Conservation (phyloP, 2,113 vertebrate genomes). For the Carassius carassius region DNA sequence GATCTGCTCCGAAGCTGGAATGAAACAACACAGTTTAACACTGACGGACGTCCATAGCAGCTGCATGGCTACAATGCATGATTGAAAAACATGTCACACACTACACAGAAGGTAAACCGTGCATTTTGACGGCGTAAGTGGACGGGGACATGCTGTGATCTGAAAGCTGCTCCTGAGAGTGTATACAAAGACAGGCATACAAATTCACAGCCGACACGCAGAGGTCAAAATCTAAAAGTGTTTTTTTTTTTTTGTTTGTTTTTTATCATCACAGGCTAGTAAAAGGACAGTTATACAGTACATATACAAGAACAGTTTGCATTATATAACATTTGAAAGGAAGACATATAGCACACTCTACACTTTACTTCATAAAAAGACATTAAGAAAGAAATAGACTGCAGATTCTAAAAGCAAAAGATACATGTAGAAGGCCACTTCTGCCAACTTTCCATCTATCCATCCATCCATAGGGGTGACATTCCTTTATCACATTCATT, state of each 20-base stretch:
- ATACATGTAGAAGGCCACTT: background rate
- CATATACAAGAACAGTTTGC: background rate
- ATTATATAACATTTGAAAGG: background rate
- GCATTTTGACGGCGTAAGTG: constrained; percentile 48
- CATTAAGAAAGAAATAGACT: background rate
- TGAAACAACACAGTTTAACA: constrained; percentile 49
- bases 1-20: constrained; percentile 53
- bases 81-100: constrained; percentile 58
- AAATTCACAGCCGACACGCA: constrained; percentile 45
- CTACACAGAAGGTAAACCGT: constrained; percentile 52
- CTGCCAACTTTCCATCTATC: too few species aligned
- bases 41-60: constrained; percentile 9
- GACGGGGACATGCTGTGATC: constrained; percentile 43
- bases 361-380: background rate
- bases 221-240: constrained; percentile 29
- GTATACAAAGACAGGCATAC: constrained; percentile 35
- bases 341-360: background rate
- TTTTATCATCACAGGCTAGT: background rate
- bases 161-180: constrained; percentile 52
- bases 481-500: too few species aligned
- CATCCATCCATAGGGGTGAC: too few species aligned
- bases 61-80: constrained; percentile 37
- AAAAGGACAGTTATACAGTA: constrained; percentile 28
- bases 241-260: background rate
- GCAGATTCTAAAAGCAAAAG: background rate